Evolutionary conservation across 2,888 invertebrate genomes (phyloP), one percentile per base, ranked within the genome.

Genomic region (Empis stercorea): DNA sequence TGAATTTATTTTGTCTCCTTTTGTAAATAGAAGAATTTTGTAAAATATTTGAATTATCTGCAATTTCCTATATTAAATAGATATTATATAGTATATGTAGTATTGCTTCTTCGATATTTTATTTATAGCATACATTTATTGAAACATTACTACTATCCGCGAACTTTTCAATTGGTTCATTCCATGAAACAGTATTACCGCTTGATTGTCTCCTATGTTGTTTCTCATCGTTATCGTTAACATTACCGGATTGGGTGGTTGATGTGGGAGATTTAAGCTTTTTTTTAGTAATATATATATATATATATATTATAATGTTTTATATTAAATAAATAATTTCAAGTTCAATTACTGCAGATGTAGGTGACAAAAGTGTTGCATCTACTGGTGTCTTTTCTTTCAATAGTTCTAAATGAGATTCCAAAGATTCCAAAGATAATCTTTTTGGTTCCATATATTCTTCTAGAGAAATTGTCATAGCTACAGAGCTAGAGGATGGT

Each of bases 391-490:
- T 27, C 7, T 27, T 27, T 9, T 7, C 6, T 4, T 27, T 27
- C 7, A 27, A 27, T 4, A 7, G 9, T 27, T 27, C 23, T 27
- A 27, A 9, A 27, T 27, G 7, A 6, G 23, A 27, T 27, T 9
- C 23, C 5, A 27, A 27, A 6, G 23, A 27, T 27, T 9, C 23
- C 5, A 27, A 27, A 9, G 87, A 88, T 56, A 89, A 81, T 43
- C 87, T 76, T 23, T 84, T 81, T 1, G 87, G 86, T 59, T 92
- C 91, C 54, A 91, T 73, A 61, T 88, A 92, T 17, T 84, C 88
- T 55, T 91, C 91, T 30, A 88, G 75, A 2, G 87, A 86, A 7
- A 86, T 81, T 1, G 89, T 87, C 76, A 86, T 81, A 7, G 86
- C 76, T 1, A 87, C 89, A 0, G 89, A 88, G 51, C 84, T 87